Evolutionary conservation across 2,113 vertebrate species (phyloP), one percentile per base, ranked within the genome.

Genomic region (Channa argus): DNA sequence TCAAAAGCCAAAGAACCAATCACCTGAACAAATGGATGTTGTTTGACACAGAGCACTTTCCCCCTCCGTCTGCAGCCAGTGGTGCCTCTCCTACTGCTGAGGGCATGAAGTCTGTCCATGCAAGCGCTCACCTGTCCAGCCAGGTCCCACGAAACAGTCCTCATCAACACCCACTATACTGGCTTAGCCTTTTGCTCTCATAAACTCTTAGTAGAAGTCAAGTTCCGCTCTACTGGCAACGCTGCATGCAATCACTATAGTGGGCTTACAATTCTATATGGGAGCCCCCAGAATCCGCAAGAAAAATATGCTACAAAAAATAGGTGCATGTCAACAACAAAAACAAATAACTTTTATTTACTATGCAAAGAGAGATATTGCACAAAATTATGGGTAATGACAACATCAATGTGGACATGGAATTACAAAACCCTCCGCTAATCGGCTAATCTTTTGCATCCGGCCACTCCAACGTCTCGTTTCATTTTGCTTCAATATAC

Each of bases 341-440:
- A 80, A 92, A 92, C 91, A 92, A 93, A 92, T 93, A 93, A 93
- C 91, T 95, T 95, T 96, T 94, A 95, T 96, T 96, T 95, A 98
- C 97, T 99, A 99, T 98, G 97, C 97, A 99, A 98, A 96, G 92
- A 94, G 93, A 94, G 92, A 93, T 95, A 95, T 94, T 96, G 96
- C 96, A 97, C 97, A 97, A 96, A 93, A 76, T 68, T 89, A 94
- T 93, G 92, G 93, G 88, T 91, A 92, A 89, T 80, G 82, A 92
- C 66, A 88, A 84, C 79, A 88, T 86, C 70, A 78, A 60, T 80
- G 77, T 85, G 82, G 81, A 90, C 72, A 81, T 85, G 86, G 80
- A 88, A 83, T 78, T 85, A 79, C 77, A 71, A 86, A 88, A 88
- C 67, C 8, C 43, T 74, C 69, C 71, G 87, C 83, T 77, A 63